A percentile compares a stretch with the other conserved stretches of the same genome.
Conservation (phyloP, 2,113 vertebrate species). For the Colinus virginianus region DNA sequence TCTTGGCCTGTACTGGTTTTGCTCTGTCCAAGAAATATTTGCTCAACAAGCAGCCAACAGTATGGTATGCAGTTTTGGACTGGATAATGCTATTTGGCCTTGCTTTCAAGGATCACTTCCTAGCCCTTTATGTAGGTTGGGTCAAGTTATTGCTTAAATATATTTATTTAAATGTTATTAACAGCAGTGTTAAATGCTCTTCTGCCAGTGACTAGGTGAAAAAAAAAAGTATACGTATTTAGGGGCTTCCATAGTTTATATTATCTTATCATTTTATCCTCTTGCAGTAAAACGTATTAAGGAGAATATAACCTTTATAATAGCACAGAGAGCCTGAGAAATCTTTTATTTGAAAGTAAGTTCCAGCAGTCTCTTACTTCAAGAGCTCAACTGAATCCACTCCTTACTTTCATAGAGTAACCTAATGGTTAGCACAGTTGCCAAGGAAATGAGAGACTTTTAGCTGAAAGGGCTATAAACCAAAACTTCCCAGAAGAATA, state of each 20-base stretch:
- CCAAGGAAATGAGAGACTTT: conserved; percentile 39
- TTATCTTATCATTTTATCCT: not conserved
- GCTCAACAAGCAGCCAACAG: not conserved
- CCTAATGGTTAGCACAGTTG: conserved; percentile 20
- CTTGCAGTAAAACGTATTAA: conserved; percentile 4
- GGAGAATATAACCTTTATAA: not conserved
- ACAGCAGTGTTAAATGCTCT: not conserved
- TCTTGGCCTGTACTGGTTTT: not conserved
- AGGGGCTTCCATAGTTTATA: not conserved
- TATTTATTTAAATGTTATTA: not conserved
- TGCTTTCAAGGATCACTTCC: not conserved
- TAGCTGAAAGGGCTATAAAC: conserved; percentile 32
- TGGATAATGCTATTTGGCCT: not conserved
- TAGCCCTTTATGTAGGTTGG: not conserved
- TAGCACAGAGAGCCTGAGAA: not conserved
- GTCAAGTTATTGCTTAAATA: not conserved
- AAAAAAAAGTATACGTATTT: not conserved
- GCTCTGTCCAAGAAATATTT: not conserved
- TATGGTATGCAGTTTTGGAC: not conserved
- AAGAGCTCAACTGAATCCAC: not conserved
- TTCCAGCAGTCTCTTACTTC: not conserved
- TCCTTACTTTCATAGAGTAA: conserved; percentile 8
- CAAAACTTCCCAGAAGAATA: conserved; percentile 28
- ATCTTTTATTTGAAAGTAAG: not conserved
- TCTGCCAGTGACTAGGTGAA: not conserved